These are phyloP conservation scores for Pollenia amentaria DNA, from an alignment of 2,888 invertebrate genomes.

Conservation along the genomic window DNA sequence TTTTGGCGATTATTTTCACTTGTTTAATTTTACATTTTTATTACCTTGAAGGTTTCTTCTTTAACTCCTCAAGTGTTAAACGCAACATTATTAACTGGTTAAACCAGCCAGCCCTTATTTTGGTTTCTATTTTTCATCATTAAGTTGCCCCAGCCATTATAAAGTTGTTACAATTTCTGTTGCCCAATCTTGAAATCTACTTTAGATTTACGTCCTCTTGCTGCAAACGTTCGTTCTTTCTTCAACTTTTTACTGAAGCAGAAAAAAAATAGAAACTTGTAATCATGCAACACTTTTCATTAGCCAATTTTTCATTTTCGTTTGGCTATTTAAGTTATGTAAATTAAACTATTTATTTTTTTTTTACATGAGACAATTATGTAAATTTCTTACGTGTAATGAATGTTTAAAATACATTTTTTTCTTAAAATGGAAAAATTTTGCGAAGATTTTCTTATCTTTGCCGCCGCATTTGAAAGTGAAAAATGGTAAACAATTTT, in stretches of 20 bases:
- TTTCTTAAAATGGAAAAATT: constrained; percentile 42
- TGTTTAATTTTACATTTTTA: constrained; percentile 58
- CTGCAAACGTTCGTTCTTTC: constrained; percentile 33
- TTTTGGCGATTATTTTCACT: constrained; percentile 71
- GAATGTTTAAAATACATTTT: constrained; percentile 38
- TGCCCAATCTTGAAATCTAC: constrained; percentile 57
- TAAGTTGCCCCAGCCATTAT: constrained; percentile 57
- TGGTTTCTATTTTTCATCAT: background rate
- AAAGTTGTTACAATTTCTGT: constrained; percentile 72
- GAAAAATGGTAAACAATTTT: constrained; percentile 60
- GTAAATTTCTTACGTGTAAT: constrained; percentile 77
- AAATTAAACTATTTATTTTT: constrained; percentile 16
- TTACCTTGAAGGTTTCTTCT: constrained; percentile 46
- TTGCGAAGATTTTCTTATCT: constrained; percentile 60
- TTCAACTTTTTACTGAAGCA: constrained; percentile 30
- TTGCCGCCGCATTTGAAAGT: constrained; percentile 58
- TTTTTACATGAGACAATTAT: constrained; percentile 77
- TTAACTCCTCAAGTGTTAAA: constrained; percentile 36
- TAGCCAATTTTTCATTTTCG: constrained; percentile 77
- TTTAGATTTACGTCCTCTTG: constrained; percentile 67
- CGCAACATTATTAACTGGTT: constrained; percentile 55
- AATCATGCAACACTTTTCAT: constrained; percentile 82
- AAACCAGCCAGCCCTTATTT: constrained; percentile 45
- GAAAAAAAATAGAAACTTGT: constrained; percentile 40
- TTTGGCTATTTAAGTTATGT: constrained; percentile 24